Base-by-base conservation (phyloP, 2,888 invertebrate genomes). In the Norana najaformis region DNA sequence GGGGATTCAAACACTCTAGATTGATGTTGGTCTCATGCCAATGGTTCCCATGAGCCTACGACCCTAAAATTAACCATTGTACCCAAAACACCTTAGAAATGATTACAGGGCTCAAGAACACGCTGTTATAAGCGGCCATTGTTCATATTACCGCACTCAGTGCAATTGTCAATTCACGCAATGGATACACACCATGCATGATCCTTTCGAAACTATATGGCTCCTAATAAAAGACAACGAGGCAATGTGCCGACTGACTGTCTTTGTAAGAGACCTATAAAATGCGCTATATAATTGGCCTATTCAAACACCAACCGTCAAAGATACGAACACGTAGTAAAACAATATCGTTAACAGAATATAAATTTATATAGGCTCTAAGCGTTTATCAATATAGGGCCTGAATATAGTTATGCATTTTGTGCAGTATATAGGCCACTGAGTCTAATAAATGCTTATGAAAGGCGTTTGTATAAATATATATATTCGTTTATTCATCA, bases 151-250 rank as follows among this genome's bases (percentile, higher is more conserved):
- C 69, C 69, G 8, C 69, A 69, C 13, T n/a, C 69, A n/a, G 69
- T 69, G 69, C 69, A 69, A 69, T 69, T 69, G 69, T 69, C 13
- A 8, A 11, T 69, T 69, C n/a, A n/a, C n/a, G 11, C n/a, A 5
- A 8, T 11, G n/a, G 69, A 69, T 1, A n/a, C 69, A n/a, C 69
- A n/a, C n/a, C n/a, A 1, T 30, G 69, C 8, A n/a, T n/a, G 69
- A n/a, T 69, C n/a, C 11, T 69, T 30, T 30, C 69, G 69, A 69
- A 69, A 69, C 69, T 69, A 69, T 69, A 69, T 69, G 69, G 69
- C 69, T n/a, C n/a, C 30, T 69, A 69, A 69, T 69, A 69, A 69
- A 69, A 69, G 69, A 69, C 69, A 69, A 69, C 69, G 69, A 69
- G 8, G 69, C 47, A n/a, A 69, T 69, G 69, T n/a, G n/a, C 69